Evolutionary conservation across 2,888 invertebrate species (phyloP), one percentile per base, ranked within the genome.

Genomic region (Syritta pipiens): DNA sequence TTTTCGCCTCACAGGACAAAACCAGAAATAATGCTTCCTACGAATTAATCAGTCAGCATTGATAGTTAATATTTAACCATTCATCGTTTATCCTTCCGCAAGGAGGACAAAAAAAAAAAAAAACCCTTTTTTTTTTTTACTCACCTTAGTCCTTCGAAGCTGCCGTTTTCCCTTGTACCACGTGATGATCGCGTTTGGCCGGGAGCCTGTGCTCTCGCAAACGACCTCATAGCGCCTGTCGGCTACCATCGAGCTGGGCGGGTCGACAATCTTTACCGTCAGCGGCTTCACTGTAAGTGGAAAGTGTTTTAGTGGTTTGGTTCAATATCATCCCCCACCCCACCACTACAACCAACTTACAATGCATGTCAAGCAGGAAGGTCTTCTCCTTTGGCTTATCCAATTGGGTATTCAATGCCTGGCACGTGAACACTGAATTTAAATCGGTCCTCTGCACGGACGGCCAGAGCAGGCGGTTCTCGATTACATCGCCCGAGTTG

Each of bases 161-260:
- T 94, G 94, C 72, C 95, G 91, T 87, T 95, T 95, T 81, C 95
- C 96, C 89, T 96, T 96, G 90, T 94, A 95, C 96, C 96, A 96
- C 10, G 95, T 94, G 88, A 96, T 93, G 86, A 94, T 92, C 22
- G 96, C 95, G 17, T 96, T 93, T 67, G 96, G 96, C 81, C 96
- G 91, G 51, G 96, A 96, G 83, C 96, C 96, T 7, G 94, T 93
- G 2, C 96, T 94, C 88, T 94, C 93, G 86, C 96, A 97, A 59
- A 93, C 91, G 71, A 96, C 93, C 88, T 95, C 94, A 89, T 96
- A 96, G 57, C 94, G 91, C 71, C 94, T 92, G 85, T 96, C 96
- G 7, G 96, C 96, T 51, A 94, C 93, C 85, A 97, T 91, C 44
- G 94, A 93, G 84, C 90, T 90, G 84, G 92, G 89, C 83, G 91